Evolutionary conservation across 2,888 invertebrate species (phyloP).

Genomic region (Meghimatium bilineatum): DNA sequence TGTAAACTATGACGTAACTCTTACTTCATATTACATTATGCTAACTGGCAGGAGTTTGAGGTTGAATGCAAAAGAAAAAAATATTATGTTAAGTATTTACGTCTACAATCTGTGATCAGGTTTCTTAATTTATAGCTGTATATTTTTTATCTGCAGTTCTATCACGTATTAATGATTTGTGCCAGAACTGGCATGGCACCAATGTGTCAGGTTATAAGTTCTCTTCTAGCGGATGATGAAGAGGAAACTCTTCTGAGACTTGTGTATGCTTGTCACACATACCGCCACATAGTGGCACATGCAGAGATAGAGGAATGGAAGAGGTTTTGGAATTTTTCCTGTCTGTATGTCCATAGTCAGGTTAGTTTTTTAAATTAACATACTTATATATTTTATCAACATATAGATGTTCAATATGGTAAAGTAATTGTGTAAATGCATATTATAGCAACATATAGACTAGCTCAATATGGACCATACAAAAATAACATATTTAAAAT

Average conservation of each 20-base stretch:
- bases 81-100: too few relatives aligned
- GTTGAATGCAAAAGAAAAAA: too few relatives aligned
- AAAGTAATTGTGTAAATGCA: too few relatives aligned
- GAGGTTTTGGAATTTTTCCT: slow-evolving; percentile 86
- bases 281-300: slow-evolving; percentile 82
- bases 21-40: too few relatives aligned
- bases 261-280: slow-evolving; percentile 81
- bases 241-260: slow-evolving; percentile 83
- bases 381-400: too few relatives aligned
- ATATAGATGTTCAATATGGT: too few relatives aligned
- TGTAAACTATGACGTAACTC: too few relatives aligned
- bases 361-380: slow-evolving; percentile 53
- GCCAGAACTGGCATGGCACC: slow-evolving; percentile 89
- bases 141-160: slow-evolving; percentile 7
- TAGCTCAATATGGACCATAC: too few relatives aligned
- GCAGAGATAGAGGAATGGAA: slow-evolving; percentile 81
- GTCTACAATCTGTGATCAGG: too few relatives aligned
- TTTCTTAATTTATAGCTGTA: background rate
- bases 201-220: slow-evolving; percentile 82
- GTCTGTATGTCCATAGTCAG: slow-evolving; percentile 81
- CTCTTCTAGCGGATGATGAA: slow-evolving; percentile 83
- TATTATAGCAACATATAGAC: too few relatives aligned
- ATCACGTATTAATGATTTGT: slow-evolving; percentile 78
- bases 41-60: too few relatives aligned
- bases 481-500: too few relatives aligned